Evolutionary conservation across 1,140 invertebrate species (phyloP), one percentile per base, ranked within the genome.

Genomic region (Trichogramma pretiosum): DNA sequence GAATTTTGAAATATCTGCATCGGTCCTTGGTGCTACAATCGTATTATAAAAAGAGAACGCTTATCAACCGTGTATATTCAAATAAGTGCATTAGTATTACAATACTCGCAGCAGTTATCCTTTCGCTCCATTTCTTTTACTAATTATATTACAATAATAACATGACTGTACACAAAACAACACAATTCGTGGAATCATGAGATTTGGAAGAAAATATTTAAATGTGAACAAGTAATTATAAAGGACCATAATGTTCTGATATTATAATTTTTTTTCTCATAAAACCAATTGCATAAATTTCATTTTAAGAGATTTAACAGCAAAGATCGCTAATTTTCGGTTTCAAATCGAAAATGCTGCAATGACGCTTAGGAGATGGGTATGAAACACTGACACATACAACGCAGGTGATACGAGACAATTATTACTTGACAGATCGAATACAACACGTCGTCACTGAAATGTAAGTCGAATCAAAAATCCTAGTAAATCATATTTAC

Each of bases 331-430:
- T n/a, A n/a, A n/a, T 46, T 51, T 46, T 51, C 57, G 55, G 65
- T 64, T n/a, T n/a, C 66, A 67, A 67, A 59, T 68, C 60, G 65
- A 68, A 72, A 70, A 72, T 70, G 65, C 63, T 63, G 62, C 61
- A 63, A 61, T 61, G 60, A 59, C 55, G 56, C 38, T 22, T 28
- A 62, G 58, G n/a, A n/a, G n/a, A n/a, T n/a, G 58, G 60, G 66
- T 69, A 68, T 69, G 64, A 71, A 70, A 72, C 67, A 71, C 65
- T 70, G 67, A 70, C 65, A 69, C 65, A 60, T 68, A 70, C 59
- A 72, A 70, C 69, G 66, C 64, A 70, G 61, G 62, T 68, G 67
- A 65, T 70, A 70, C 66, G 69, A 68, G 65, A 68, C 62, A 58
- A 62, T 56, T 61, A 58, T 58, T 59, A 62, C n/a, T n/a, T n/a